Conservation (phyloP, 2,113 vertebrate species). For the Uria lomvia region DNA sequence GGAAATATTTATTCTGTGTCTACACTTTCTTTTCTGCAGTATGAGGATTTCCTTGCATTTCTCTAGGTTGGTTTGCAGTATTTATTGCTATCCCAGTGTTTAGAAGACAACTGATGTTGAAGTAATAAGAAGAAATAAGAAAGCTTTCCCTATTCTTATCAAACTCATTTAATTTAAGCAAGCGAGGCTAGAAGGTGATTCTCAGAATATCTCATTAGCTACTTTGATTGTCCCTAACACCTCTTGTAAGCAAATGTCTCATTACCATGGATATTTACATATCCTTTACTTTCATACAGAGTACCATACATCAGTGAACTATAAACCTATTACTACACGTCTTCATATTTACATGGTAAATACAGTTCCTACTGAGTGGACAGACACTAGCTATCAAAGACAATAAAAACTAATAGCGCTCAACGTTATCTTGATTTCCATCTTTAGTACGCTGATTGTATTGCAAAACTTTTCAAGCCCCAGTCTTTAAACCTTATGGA, state of each 20-base stretch:
- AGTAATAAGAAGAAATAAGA: neutral
- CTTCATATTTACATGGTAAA: neutral
- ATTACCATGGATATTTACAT: neutral
- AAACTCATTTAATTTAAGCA: neutral
- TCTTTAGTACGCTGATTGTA: neutral
- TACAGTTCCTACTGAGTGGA: neutral
- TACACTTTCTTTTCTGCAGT: neutral
- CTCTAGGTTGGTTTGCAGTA: neutral
- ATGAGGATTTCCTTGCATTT: neutral
- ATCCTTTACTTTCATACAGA: neutral
- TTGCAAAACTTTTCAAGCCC: neutral
- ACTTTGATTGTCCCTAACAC: neutral
- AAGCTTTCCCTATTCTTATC: neutral
- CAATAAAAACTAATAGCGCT: neutral
- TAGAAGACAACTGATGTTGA: neutral
- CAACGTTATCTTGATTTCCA: neutral
- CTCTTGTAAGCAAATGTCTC: slow-evolving; percentile 29
- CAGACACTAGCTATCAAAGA: neutral
- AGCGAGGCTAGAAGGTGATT: neutral
- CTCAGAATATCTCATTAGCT: neutral
- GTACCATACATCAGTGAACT: neutral
- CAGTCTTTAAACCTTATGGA: neutral
- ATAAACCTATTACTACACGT: neutral
- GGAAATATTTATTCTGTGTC: neutral
- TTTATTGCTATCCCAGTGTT: neutral